A percentile compares a stretch with the other conserved stretches of the same genome.
Conservation (phyloP, 1,140 invertebrate genomes). For the Argopecten irradians region DNA sequence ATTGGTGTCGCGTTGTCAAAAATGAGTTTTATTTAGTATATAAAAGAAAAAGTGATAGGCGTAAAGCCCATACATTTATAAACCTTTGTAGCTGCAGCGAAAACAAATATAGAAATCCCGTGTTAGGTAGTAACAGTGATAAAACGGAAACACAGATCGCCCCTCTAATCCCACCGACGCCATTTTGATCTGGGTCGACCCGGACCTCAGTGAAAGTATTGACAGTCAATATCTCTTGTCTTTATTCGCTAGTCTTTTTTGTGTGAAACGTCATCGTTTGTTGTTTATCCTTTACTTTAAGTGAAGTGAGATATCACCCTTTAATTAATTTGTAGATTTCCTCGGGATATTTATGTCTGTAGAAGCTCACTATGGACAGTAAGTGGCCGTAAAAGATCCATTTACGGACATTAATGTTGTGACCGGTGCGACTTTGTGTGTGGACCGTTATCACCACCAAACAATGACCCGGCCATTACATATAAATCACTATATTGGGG, state of each 20-base stretch:
- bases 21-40: background rate
- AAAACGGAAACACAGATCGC: slow-evolving; percentile 1
- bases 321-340: background rate
- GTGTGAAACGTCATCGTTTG: background rate
- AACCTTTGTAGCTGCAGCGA: background rate
- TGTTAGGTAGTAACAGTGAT: slow-evolving; percentile 1
- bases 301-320: background rate
- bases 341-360: background rate
- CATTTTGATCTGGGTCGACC: background rate
- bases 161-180: background rate
- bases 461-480: background rate
- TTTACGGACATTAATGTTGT: slow-evolving; percentile 22
- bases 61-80: slow-evolving; percentile 9
- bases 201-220: background rate
- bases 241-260: slow-evolving; percentile 16
- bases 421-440: background rate
- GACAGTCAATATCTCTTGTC: background rate
- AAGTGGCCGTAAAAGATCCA: background rate
- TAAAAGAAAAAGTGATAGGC: background rate
- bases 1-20: background rate
- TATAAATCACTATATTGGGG: background rate
- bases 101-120: slow-evolving; percentile 8
- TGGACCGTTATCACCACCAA: background rate
- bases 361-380: background rate
- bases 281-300: background rate